These are phyloP conservation scores for Seriola aureovittata DNA, from an alignment of 2,113 vertebrate genomes.

Conservation along the genomic window DNA sequence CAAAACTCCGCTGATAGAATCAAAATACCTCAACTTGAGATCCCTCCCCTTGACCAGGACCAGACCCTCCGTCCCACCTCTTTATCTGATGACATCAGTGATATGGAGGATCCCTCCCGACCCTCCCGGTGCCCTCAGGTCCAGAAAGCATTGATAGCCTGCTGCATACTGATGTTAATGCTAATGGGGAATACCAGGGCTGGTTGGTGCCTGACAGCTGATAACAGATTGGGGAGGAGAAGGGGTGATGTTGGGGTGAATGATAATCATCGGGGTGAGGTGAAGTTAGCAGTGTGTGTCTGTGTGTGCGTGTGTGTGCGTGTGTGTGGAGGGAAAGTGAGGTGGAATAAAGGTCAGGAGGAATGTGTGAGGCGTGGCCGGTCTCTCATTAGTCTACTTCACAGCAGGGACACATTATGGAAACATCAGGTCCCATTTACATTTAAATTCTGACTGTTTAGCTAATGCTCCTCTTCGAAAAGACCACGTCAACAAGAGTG, in stretches of 20 bases:
- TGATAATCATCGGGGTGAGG: constrained; percentile 62
- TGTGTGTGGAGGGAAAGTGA: constrained; percentile 73
- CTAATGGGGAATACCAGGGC: constrained; percentile 46
- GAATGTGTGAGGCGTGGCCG: constrained; percentile 73
- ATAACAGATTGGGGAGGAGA: constrained; percentile 70
- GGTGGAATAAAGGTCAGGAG: constrained; percentile 73
- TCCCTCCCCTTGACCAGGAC: not conserved
- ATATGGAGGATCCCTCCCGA: constrained; percentile 58
- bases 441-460: constrained; percentile 53
- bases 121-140: constrained; percentile 56
- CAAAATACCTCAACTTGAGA: not conserved
- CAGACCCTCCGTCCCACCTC: constrained; percentile 50
- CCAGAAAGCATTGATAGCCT: constrained; percentile 79
- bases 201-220: constrained; percentile 74
- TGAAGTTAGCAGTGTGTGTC: constrained; percentile 37
- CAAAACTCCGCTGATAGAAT: constrained; percentile 7
- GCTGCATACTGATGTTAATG: constrained; percentile 83
- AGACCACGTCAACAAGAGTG: not conserved
- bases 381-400: constrained; percentile 70
- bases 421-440: constrained; percentile 62
- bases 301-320: constrained; percentile 11
- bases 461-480: not conserved
- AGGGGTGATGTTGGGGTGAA: constrained; percentile 45
- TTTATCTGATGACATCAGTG: constrained; percentile 84
- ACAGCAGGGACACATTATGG: constrained; percentile 52